phyloP scores from a whole-genome alignment of 2,888 invertebrate species.

The Oxyteleia sp. region DNA sequence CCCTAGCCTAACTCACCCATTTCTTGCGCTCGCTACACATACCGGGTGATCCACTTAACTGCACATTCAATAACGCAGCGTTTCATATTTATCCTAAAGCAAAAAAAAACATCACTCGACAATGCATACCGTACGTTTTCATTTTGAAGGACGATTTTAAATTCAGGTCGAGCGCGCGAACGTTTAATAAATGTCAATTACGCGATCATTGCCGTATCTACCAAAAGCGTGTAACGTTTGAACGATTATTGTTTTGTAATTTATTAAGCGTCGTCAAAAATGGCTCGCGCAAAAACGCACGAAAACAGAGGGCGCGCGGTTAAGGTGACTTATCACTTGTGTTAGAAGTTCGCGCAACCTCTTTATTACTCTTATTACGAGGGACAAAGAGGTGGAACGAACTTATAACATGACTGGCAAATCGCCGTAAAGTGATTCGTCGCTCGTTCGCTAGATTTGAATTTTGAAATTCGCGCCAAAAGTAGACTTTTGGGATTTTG shows the following conservation, averaged over 20 bases:
- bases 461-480: too few species aligned
- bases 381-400: too few species aligned
- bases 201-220: slow-evolving; percentile 3
- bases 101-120: slow-evolving; percentile 8
- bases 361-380: too few species aligned
- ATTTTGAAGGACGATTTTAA: slow-evolving; percentile 18
- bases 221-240: slow-evolving; percentile 30
- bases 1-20: slow-evolving; percentile 83
- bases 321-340: too few species aligned
- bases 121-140: neutral
- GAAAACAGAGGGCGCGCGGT: slow-evolving; percentile 6
- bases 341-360: too few species aligned
- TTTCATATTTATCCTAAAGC: slow-evolving; percentile 4
- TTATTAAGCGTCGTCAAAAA: slow-evolving; percentile 27
- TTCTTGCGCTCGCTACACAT: slow-evolving; percentile 83
- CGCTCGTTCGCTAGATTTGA: too few species aligned
- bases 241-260: slow-evolving; percentile 33
- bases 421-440: too few species aligned
- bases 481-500: too few species aligned
- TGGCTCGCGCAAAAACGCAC: neutral
- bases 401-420: too few species aligned
- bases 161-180: slow-evolving; percentile 27
- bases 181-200: slow-evolving; percentile 47
- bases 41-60: slow-evolving; percentile 77
- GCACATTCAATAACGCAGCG: slow-evolving; percentile 5